A percentile compares a stretch with the other conserved stretches of the same genome.
Evolutionary conservation across 2,113 vertebrate genomes (phyloP).

Genomic region (Leptodactylus fuscus): DNA sequence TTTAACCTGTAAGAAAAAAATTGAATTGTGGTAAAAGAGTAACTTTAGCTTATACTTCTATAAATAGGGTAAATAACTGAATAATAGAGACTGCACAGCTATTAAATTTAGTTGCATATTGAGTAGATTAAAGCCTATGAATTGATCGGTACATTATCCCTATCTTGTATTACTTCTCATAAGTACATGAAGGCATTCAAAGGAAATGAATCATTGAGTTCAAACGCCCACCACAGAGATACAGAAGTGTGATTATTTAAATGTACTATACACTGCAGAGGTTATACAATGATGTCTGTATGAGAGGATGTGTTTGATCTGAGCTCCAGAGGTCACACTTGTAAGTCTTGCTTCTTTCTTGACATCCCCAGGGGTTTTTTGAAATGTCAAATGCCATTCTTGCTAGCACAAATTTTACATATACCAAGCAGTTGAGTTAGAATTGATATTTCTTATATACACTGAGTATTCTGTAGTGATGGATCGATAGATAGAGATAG

Average conservation of each 20-base stretch:
- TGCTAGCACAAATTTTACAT: slow-evolving; percentile 12
- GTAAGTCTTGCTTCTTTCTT: slow-evolving; percentile 10
- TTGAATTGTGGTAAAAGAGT: too few species aligned
- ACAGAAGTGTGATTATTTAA: slow-evolving; percentile 21
- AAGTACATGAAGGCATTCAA: background rate
- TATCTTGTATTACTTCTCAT: background rate
- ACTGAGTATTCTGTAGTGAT: background rate
- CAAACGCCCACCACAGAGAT: slow-evolving; percentile 15
- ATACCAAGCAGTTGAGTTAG: background rate
- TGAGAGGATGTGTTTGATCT: slow-evolving; percentile 40
- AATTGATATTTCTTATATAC: background rate
- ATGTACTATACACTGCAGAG: background rate
- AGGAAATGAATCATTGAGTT: slow-evolving; percentile 1
- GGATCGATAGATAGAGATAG: background rate
- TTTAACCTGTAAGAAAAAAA: too few species aligned
- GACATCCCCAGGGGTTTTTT: slow-evolving; percentile 17
- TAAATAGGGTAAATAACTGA: background rate
- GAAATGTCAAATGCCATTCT: slow-evolving; percentile 47
- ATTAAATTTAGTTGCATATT: background rate
- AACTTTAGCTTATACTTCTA: background rate
- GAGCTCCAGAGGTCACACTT: slow-evolving; percentile 25
- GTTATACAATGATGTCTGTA: slow-evolving; percentile 15
- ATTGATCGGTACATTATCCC: background rate
- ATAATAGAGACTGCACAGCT: background rate
- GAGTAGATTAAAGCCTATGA: background rate